Percentiles rank a stretch among this genome's conserved stretches.
Evolutionary conservation across 2,113 vertebrate genomes (phyloP).

Genomic region (Halichoerus grypus): DNA sequence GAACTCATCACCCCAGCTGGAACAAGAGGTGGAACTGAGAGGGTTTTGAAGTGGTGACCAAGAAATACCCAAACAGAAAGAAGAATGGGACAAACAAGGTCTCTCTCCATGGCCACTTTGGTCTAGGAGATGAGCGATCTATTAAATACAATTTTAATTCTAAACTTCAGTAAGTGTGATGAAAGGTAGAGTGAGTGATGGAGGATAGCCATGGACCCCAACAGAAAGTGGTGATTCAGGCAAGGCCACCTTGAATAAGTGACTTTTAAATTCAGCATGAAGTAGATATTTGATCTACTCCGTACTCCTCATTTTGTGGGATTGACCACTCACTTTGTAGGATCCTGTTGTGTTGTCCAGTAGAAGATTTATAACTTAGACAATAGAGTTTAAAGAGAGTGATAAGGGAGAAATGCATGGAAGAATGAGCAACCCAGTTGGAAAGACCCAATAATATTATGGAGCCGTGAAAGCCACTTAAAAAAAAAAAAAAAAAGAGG

Average conservation of each 20-base stretch:
- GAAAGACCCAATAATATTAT: neutral
- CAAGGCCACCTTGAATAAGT: neutral
- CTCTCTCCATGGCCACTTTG: neutral
- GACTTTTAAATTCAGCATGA: neutral
- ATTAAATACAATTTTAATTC: neutral
- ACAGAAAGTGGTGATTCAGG: neutral
- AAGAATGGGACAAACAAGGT: neutral
- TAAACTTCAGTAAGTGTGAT: neutral
- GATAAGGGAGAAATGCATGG: neutral
- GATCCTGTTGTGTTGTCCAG: neutral
- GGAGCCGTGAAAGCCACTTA: neutral
- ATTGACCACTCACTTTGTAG: neutral
- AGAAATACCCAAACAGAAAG: neutral
- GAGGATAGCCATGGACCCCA: neutral
- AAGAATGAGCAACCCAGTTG: neutral
- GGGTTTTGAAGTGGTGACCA: neutral
- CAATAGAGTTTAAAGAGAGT: neutral
- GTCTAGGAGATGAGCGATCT: neutral
- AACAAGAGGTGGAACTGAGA: neutral
- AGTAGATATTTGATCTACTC: neutral
- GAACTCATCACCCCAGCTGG: neutral
- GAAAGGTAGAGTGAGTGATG: neutral
- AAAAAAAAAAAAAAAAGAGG: neutral
- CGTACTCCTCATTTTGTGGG: neutral
- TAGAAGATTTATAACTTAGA: neutral